Base-by-base conservation (phyloP, 2,888 invertebrate genomes). In the Dusona sp. region DNA sequence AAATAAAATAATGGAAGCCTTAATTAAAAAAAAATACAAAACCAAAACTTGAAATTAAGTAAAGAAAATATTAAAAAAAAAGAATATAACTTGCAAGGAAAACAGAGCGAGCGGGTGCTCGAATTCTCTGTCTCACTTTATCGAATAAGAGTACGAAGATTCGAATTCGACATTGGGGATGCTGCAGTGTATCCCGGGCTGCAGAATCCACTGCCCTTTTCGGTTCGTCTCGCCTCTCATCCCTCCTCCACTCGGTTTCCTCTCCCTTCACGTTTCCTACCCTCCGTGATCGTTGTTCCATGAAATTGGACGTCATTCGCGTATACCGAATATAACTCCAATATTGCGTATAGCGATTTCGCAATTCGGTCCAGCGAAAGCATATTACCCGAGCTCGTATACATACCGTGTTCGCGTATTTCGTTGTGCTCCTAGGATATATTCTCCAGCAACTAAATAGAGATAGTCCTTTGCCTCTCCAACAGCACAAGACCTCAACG, bases 261-360 rank as follows among this genome's bases (percentile, higher is more conserved):
- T 67, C 57, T 38, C 48, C 45, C 64, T 38, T 29, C 45, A 19
- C 70, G 25, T 42, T 64, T 29, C 65, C 87, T 77, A 83, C 88
- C 88, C 90, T 84, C 85, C 90, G 91, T 90, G 90, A 89, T 90
- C 91, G 91, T 91, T 91, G 91, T 90, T 90, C 91, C 91, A 91
- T 91, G 91, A 91, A 91, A 91, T 91, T 91, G 91, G 87, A 91
- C 91, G 90, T 91, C 91, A 91, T 91, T 91, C 91, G 90, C 89
- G 90, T 90, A 79, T 87, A 89, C 88, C 89, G 88, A 88, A 91
- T 90, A 90, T 91, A 90, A 89, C 89, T 82, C 45, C 68, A 61
- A 68, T 75, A 75, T 82, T 75, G 45, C 45, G 61, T 82, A 82
- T 82, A 82, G 68, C 67, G 75, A 82, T 82, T 91, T 89, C 90